phyloP scores from a whole-genome alignment of 2,113 vertebrate genomes.

The Pogona vitticeps region DNA sequence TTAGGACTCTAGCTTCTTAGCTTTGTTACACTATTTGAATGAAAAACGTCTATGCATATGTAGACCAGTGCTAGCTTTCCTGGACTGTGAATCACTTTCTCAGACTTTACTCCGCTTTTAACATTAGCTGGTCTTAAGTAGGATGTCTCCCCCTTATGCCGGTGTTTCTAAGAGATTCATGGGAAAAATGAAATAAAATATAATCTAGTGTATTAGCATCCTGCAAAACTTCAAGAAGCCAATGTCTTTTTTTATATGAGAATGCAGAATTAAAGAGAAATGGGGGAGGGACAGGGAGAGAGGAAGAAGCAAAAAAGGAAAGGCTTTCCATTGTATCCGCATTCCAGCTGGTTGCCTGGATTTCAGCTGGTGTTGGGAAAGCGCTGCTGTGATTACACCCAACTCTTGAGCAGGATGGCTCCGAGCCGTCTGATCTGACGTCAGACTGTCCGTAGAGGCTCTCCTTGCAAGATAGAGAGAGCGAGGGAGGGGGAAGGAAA shows the following conservation, averaged over 20 bases:
- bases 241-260: neutral
- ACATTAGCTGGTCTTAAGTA: too few species aligned
- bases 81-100: too few species aligned
- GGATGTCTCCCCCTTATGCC: neutral
- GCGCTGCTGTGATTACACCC: slow-evolving; percentile 77
- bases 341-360: slow-evolving; percentile 71
- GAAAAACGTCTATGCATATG: too few species aligned
- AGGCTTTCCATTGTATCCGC: slow-evolving; percentile 20
- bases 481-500: slow-evolving; percentile 73
- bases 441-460: slow-evolving; percentile 80
- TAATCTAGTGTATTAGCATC: neutral
- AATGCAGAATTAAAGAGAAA: neutral
- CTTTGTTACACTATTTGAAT: neutral
- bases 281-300: too few species aligned
- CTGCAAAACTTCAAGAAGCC: neutral
- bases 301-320: neutral
- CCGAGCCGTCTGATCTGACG: slow-evolving; percentile 87
- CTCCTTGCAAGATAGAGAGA: slow-evolving; percentile 77
- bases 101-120: too few species aligned
- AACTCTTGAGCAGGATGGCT: slow-evolving; percentile 80
- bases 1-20: neutral
- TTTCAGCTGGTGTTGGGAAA: slow-evolving; percentile 67
- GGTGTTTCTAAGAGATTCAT: neutral
- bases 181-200: neutral
- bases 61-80: too few species aligned